Evolutionary conservation across 2,888 invertebrate species (phyloP).

Genomic region (Andrena bucephala): DNA sequence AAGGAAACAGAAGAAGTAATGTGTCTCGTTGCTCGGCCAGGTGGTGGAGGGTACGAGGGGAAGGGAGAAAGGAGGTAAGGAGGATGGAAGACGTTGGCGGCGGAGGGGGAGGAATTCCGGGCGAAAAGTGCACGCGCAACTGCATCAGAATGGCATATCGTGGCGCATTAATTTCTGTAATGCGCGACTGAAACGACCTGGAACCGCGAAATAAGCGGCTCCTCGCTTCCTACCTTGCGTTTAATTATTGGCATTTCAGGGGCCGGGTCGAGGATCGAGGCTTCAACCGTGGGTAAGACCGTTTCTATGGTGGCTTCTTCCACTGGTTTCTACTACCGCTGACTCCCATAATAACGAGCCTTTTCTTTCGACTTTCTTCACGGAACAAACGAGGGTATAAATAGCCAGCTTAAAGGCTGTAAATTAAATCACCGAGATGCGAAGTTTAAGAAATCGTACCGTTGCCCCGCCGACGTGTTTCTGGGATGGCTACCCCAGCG

Average conservation of each 20-base stretch:
- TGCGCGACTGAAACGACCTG: constrained; percentile 64
- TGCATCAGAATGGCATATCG: constrained; percentile 65
- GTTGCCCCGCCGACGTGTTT: not conserved
- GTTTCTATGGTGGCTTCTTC: constrained; percentile 50
- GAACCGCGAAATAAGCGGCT: constrained; percentile 68
- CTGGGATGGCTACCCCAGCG: not conserved
- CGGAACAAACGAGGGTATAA: constrained; percentile 33
- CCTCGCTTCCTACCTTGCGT: constrained; percentile 64
- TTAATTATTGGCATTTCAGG: constrained; percentile 66
- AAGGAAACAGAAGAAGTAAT: constrained; percentile 29
- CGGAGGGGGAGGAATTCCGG: constrained; percentile 45
- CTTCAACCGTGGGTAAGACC: constrained; percentile 55
- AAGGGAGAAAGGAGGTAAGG: constrained; percentile 1
- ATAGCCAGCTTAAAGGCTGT: not conserved
- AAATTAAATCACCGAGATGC: constrained; percentile 27
- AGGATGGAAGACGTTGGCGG: not conserved
- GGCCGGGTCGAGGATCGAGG: constrained; percentile 33
- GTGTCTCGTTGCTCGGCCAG: constrained; percentile 21
- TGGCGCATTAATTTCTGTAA: constrained; percentile 67
- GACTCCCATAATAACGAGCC: constrained; percentile 51
- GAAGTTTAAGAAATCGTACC: constrained; percentile 16
- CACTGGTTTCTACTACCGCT: constrained; percentile 9
- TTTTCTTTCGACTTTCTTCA: not conserved
- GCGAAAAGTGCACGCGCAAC: constrained; percentile 68
- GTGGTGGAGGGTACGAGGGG: not conserved